phyloP scores from a whole-genome alignment of 2,888 invertebrate genomes.

The Trachelus troglodyta region DNA sequence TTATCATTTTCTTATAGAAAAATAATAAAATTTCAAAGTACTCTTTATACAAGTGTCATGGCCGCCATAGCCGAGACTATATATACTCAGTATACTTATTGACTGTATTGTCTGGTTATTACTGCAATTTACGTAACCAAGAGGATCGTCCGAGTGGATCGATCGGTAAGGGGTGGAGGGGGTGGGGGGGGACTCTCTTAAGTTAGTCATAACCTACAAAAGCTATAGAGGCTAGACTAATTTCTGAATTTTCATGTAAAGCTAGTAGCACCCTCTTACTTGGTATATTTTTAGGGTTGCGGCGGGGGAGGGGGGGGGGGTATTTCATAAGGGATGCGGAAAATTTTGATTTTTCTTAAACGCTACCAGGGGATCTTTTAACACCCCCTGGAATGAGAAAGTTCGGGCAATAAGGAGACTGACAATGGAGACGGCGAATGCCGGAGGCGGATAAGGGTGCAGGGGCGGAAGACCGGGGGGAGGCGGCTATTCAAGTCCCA shows the following conservation, averaged over 20 bases:
- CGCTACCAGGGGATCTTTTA: background rate
- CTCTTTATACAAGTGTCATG: background rate
- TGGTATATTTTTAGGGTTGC: background rate
- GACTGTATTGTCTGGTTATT: conserved; percentile 4
- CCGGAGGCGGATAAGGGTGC: background rate
- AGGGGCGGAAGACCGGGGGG: background rate
- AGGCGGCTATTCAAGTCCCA: background rate
- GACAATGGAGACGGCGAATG: background rate
- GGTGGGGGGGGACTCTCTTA: background rate
- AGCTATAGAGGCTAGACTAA: background rate
- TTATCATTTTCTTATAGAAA: background rate
- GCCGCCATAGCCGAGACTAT: background rate
- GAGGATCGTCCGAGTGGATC: background rate
- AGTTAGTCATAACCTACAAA: background rate
- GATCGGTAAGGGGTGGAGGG: background rate
- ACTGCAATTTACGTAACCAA: conserved; percentile 13
- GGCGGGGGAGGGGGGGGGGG: no score
- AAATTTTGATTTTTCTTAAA: background rate
- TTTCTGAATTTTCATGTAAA: background rate
- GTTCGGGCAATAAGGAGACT: background rate
- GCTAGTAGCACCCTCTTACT: background rate
- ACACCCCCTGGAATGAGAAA: background rate
- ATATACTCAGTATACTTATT: background rate
- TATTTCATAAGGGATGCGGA: background rate
- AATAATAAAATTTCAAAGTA: background rate